phyloP scores from a whole-genome alignment of 2,888 invertebrate genomes.

The Chymomyza fuscimana region DNA sequence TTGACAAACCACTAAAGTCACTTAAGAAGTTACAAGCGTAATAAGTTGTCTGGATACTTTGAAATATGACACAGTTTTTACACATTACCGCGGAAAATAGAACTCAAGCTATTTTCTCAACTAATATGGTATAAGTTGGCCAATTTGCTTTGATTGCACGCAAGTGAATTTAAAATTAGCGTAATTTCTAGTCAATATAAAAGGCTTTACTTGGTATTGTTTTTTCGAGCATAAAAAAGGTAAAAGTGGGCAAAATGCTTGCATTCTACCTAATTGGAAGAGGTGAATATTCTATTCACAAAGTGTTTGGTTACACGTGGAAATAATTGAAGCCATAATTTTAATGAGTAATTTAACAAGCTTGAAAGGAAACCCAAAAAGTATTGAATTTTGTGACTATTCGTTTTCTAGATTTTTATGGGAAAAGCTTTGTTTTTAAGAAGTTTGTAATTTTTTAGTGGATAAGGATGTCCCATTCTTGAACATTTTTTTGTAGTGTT shows the following conservation, averaged over 20 bases:
- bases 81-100: neutral
- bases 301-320: too few species aligned
- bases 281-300: neutral
- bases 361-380: too few species aligned
- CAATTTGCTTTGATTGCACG: neutral
- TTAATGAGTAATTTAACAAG: too few species aligned
- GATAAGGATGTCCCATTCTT: too few species aligned
- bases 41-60: neutral
- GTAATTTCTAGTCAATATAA: neutral
- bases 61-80: neutral
- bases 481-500: too few species aligned
- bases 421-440: too few species aligned
- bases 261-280: neutral
- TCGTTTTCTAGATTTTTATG: too few species aligned
- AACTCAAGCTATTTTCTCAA: neutral
- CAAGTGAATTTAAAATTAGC: neutral
- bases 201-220: neutral
- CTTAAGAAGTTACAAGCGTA: neutral
- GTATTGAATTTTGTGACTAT: too few species aligned
- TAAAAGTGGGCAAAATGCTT: neutral
- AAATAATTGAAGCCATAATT: too few species aligned
- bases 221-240: neutral
- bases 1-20: too few species aligned
- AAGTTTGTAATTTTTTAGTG: too few species aligned
- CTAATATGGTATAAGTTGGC: neutral